phyloP scores from a whole-genome alignment of 1,140 invertebrate genomes.

The Parapsyche elsis region DNA sequence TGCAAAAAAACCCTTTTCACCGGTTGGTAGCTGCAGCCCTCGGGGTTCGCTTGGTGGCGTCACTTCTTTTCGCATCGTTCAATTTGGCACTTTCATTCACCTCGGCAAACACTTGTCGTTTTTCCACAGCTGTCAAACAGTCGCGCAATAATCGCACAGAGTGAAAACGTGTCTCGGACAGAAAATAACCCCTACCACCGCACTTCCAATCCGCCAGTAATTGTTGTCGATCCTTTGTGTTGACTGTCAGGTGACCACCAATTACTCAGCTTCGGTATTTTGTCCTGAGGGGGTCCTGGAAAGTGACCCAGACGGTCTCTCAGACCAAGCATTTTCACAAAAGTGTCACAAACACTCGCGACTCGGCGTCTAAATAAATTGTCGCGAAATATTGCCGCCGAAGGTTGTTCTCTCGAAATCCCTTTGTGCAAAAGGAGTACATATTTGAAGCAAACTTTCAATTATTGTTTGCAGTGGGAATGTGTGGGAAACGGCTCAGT shows the following conservation, averaged over 20 bases:
- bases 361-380: background rate
- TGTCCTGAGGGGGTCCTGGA: conserved; percentile 3
- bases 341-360: conserved; percentile 35
- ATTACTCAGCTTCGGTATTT: conserved; percentile 24
- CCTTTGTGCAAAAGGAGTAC: too few relatives aligned
- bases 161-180: conserved; percentile 33
- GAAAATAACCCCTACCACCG: conserved; percentile 1
- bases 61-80: conserved; percentile 40
- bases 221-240: conserved; percentile 51
- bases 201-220: conserved; percentile 26
- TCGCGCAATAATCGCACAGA: conserved; percentile 41
- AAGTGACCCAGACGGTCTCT: background rate
- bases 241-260: conserved; percentile 31
- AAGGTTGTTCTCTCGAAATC: too few relatives aligned
- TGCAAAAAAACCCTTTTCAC: conserved; percentile 12
- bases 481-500: too few relatives aligned
- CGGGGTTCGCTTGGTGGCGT: conserved; percentile 8
- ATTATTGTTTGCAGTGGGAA: too few relatives aligned
- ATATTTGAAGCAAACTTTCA: too few relatives aligned
- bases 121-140: conserved; percentile 39
- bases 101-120: conserved; percentile 14
- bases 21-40: background rate
- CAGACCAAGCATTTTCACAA: background rate
- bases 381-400: background rate
- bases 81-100: conserved; percentile 30